Evolutionary conservation across 2,888 invertebrate genomes (phyloP).

Genomic region (Pollenia griseotomentosa): DNA sequence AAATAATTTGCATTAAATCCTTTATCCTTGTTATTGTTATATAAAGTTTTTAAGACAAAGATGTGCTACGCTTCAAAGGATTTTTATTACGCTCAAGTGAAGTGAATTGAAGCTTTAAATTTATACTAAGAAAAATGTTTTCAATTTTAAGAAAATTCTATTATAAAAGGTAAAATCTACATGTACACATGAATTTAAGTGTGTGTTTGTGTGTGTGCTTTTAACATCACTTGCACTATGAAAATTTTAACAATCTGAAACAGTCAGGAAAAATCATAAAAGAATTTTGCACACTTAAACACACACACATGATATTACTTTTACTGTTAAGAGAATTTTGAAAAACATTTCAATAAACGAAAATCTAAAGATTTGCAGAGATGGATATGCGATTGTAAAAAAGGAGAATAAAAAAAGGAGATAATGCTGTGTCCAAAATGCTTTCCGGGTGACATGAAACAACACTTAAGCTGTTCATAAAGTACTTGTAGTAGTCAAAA

Average conservation of each 20-base stretch:
- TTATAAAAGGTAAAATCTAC: slow-evolving; percentile 40
- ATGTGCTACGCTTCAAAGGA: slow-evolving; percentile 66
- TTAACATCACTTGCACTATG: slow-evolving; percentile 1
- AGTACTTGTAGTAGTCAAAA: slow-evolving; percentile 46
- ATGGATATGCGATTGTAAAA: slow-evolving; percentile 44
- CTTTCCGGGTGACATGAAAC: slow-evolving; percentile 85
- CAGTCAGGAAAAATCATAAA: slow-evolving; percentile 38
- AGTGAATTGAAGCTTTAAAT: slow-evolving; percentile 76
- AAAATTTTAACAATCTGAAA: slow-evolving; percentile 18
- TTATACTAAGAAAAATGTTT: slow-evolving; percentile 71
- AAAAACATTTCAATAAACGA: slow-evolving; percentile 50
- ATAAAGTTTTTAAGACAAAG: slow-evolving; percentile 52
- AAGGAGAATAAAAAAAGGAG: slow-evolving; percentile 70
- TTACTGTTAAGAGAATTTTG: slow-evolving; percentile 20
- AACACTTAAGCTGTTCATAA: slow-evolving; percentile 82
- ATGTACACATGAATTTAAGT: not conserved
- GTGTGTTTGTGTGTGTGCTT: not conserved
- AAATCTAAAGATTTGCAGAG: slow-evolving; percentile 34
- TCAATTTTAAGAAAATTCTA: slow-evolving; percentile 76
- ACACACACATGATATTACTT: slow-evolving; percentile 31
- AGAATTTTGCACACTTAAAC: not conserved
- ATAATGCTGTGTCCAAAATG: slow-evolving; percentile 84
- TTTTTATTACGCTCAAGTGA: slow-evolving; percentile 74
- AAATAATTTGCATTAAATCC: slow-evolving; percentile 80
- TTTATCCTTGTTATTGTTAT: slow-evolving; percentile 76